Conservation (phyloP, 2,113 vertebrate genomes). For the Burhinus oedicnemus region DNA sequence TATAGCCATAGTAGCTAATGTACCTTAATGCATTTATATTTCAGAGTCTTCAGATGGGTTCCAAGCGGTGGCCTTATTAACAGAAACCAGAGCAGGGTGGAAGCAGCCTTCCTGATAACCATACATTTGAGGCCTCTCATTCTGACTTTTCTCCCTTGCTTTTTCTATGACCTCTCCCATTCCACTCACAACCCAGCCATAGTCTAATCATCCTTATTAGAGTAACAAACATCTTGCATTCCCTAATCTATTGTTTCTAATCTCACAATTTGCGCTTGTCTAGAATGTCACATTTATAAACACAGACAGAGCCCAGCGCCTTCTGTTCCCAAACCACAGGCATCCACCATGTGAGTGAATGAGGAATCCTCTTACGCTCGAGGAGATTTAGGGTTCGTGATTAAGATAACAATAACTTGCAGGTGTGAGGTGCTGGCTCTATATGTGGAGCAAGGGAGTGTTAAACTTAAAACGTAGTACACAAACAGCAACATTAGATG, state of each 20-base stretch:
- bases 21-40: slow-evolving; percentile 55
- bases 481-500: neutral
- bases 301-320: neutral
- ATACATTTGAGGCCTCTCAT: neutral
- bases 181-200: neutral
- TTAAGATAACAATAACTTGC: neutral
- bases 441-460: neutral
- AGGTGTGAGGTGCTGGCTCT: neutral
- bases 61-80: slow-evolving; percentile 21
- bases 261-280: neutral
- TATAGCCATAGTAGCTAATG: slow-evolving; percentile 17
- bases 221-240: slow-evolving; percentile 9
- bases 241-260: slow-evolving; percentile 15
- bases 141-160: neutral
- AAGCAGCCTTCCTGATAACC: slow-evolving; percentile 43
- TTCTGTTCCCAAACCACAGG: neutral
- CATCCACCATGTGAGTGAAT: neutral
- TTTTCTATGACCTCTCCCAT: neutral
- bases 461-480: neutral
- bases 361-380: neutral
- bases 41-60: slow-evolving; percentile 6
- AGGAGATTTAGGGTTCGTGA: neutral
- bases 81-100: slow-evolving; percentile 48
- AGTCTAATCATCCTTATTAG: neutral
- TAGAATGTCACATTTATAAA: neutral